Conservation (phyloP, 2,797 vertebrate species). For the Pelochelys cantorii region DNA sequence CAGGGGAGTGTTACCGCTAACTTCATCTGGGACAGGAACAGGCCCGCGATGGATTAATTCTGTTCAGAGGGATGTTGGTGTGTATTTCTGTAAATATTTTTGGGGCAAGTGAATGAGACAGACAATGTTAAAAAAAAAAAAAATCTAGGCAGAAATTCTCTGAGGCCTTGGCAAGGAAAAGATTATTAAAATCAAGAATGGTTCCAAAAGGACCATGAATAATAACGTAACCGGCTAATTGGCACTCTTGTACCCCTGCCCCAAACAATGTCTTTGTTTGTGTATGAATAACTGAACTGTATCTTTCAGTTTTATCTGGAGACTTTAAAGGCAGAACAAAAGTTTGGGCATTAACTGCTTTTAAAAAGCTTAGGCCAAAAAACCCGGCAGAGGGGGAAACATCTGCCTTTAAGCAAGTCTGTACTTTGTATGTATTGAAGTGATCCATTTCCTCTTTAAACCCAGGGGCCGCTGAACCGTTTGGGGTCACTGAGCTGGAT, state of each 20-base stretch:
- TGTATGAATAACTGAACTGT: constrained; percentile 34
- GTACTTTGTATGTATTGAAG: constrained; percentile 52
- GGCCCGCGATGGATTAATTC: background rate
- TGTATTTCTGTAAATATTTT: background rate
- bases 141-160: background rate
- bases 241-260: constrained; percentile 41
- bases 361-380: constrained; percentile 56
- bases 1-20: background rate
- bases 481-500: constrained; percentile 30
- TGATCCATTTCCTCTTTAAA: constrained; percentile 14
- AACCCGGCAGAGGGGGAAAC: constrained; percentile 48
- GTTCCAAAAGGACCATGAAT: constrained; percentile 23
- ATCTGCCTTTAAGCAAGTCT: constrained; percentile 54
- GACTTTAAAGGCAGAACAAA: constrained; percentile 59
- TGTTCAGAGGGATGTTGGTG: background rate
- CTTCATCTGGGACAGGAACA: background rate
- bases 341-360: constrained; percentile 64
- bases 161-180: background rate
- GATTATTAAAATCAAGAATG: background rate
- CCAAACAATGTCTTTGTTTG: background rate
- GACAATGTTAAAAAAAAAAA: background rate
- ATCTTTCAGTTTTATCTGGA: constrained; percentile 66
- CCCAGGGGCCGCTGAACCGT: constrained; percentile 15
- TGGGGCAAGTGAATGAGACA: constrained; percentile 12
- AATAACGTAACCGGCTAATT: constrained; percentile 41